Percentiles rank a stretch among this genome's conserved stretches.
Conservation (phyloP, 64 coral and sea anemone genomes). For the Exaiptasia diaphana region DNA sequence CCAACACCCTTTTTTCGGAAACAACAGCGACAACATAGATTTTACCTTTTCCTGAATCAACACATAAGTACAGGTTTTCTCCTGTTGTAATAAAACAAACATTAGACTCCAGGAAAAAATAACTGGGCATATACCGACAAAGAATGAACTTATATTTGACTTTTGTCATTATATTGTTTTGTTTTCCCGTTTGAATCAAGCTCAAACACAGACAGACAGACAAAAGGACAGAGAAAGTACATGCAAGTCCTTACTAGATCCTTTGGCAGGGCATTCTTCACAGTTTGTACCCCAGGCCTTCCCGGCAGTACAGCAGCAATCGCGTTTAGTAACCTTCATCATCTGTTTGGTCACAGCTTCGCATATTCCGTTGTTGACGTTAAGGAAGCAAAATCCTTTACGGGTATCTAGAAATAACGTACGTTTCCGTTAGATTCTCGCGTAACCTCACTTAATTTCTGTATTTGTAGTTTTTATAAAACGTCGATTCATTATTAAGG, state of each 20-base stretch:
- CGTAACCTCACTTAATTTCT: too few relatives aligned
- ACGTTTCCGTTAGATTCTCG: not conserved
- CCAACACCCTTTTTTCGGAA: too few relatives aligned
- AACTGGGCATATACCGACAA: not conserved
- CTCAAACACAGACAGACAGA: not conserved
- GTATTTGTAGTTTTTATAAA: too few relatives aligned
- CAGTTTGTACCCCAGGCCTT: conserved; percentile 81
- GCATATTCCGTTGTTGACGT: conserved; percentile 61
- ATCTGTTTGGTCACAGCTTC: conserved; percentile 70
- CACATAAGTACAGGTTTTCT: not conserved
- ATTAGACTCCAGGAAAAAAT: not conserved
- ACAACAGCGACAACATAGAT: too few relatives aligned
- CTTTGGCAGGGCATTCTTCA: conserved; percentile 53
- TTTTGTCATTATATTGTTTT: too few relatives aligned
- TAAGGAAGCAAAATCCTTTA: conserved; percentile 73
- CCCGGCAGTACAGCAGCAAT: conserved; percentile 80
- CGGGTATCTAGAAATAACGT: conserved; percentile 38
- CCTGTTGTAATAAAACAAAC: not conserved
- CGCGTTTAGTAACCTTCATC: conserved; percentile 75
- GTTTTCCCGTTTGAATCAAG: too few relatives aligned
- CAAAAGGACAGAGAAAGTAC: not conserved
- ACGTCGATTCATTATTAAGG: too few relatives aligned
- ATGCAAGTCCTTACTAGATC: conserved; percentile 40
- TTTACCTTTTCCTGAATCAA: conserved; percentile 18
- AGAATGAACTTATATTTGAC: not conserved